Evolutionary conservation across 2,888 invertebrate species (phyloP).

Genomic region (Macrophya alboannulata): DNA sequence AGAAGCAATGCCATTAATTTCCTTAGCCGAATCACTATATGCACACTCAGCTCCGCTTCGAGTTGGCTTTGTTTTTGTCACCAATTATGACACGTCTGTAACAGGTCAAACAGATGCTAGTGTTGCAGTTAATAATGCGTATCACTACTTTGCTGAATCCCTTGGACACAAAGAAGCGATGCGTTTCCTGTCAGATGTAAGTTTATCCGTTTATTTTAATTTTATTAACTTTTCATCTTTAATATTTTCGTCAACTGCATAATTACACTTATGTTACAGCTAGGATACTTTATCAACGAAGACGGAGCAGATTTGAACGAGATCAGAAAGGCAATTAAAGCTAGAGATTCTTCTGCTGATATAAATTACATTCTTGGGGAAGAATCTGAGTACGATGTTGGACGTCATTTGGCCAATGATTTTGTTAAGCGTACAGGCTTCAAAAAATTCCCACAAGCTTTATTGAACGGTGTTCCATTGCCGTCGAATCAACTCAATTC

Average conservation of each 20-base stretch:
- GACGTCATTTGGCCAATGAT: slow-evolving; percentile 90
- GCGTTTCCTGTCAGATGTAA: slow-evolving; percentile 92
- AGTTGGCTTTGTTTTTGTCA: slow-evolving; percentile 92
- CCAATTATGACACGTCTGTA: slow-evolving; percentile 82
- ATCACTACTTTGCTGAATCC: slow-evolving; percentile 93
- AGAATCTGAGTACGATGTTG: slow-evolving; percentile 96
- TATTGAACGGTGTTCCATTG: slow-evolving; percentile 96
- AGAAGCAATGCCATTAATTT: slow-evolving; percentile 88
- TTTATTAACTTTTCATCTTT: slow-evolving; percentile 28
- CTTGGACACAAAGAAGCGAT: slow-evolving; percentile 90
- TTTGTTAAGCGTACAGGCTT: slow-evolving; percentile 91
- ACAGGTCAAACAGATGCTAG: slow-evolving; percentile 87
- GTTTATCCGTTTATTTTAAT: slow-evolving; percentile 64
- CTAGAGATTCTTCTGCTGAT: slow-evolving; percentile 81
- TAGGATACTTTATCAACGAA: slow-evolving; percentile 68
- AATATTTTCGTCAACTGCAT: neutral
- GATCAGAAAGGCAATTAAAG: slow-evolving; percentile 86
- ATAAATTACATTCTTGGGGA: slow-evolving; percentile 91
- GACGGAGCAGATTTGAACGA: slow-evolving; percentile 80
- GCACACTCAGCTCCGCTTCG: slow-evolving; percentile 95
- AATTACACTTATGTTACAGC: slow-evolving; percentile 63
- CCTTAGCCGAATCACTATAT: slow-evolving; percentile 94
- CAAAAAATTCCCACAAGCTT: slow-evolving; percentile 88
- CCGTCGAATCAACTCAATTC: slow-evolving; percentile 86
- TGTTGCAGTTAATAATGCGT: slow-evolving; percentile 93